Evolutionary conservation across 2,888 invertebrate species (phyloP), one percentile per base, ranked within the genome.

Genomic region (Cephus spinipes): DNA sequence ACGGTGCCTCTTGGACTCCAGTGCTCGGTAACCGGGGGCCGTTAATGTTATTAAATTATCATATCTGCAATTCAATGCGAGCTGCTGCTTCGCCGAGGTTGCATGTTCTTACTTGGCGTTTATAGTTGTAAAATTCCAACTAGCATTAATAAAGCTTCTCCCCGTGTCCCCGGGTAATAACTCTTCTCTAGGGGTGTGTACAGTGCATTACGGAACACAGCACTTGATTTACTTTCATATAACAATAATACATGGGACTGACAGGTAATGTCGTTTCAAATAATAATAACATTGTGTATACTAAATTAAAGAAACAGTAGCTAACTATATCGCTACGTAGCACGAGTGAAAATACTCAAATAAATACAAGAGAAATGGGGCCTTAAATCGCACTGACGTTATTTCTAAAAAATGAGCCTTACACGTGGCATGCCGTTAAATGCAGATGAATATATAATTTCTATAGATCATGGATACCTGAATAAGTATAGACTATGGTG

Each of bases 401-500:
- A 55, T 9, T 23, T 23, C 1, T 55, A 55, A 55, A 55, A 55
- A 55, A 2, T 55, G 55, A 9, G 55, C 55, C 55, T 55, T 6
- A 9, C 15, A 23, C 55, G 2, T 9, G 15, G 55, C 23, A 55
- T 9, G 23, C 55, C 55, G 55, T 55, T 55, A 55, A 55, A 55
- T 2, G 55, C 23, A 55, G 55, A 55, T 6, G 2, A 55, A 55
- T 23, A 23, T 0, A 84, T 87, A 87, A 88, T 87, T 87, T 87
- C 86, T 87, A 86, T 83, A 84, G 82, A 81, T 83, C 80, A 80
- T 81, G 80, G 80, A 83, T 86, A 81, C 83, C 79, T 79, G 77
- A 81, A 82, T 84, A 88, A 90, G 85, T 87, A 88, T 89, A 89
- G 88, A 81, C 85, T 84, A 81, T 83, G 84, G 84, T 90, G 90